Conservation (phyloP, 2,888 invertebrate genomes). For the Yponomeuta evonymella region DNA sequence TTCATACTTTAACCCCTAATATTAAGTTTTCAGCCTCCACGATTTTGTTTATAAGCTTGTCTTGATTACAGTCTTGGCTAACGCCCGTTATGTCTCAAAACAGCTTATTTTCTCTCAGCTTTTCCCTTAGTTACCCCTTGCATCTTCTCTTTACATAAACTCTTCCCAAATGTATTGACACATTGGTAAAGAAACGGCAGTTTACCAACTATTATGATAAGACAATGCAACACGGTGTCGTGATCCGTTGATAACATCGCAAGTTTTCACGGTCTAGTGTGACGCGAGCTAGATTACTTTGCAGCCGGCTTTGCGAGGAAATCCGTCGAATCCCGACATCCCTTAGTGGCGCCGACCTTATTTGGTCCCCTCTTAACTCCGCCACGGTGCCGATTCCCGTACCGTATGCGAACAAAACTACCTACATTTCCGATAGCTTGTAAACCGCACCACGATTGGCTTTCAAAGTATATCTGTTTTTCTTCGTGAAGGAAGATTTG, state of each 20-base stretch:
- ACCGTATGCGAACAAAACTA: slow-evolving; percentile 30
- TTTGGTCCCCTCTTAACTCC: slow-evolving; percentile 37
- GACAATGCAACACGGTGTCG: neutral
- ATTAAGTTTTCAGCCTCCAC: no score
- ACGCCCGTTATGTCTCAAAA: neutral
- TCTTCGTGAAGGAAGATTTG: neutral
- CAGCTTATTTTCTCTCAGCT: neutral
- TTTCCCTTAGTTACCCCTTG: neutral
- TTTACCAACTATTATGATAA: neutral
- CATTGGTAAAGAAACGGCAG: neutral
- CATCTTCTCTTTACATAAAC: neutral
- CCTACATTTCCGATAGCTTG: slow-evolving; percentile 24
- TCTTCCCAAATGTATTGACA: neutral
- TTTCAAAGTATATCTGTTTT: neutral
- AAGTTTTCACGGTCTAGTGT: slow-evolving; percentile 2
- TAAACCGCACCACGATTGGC: neutral
- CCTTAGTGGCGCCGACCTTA: slow-evolving; percentile 36
- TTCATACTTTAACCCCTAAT: no score
- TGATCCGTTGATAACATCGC: neutral
- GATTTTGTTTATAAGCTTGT: no score
- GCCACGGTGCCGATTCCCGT: slow-evolving; percentile 46
- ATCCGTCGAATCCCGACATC: slow-evolving; percentile 33
- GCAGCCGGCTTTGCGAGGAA: slow-evolving; percentile 35
- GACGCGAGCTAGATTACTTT: slow-evolving; percentile 33
- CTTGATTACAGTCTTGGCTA: no score